A percentile compares a stretch with the other conserved stretches of the same genome.
phyloP scores from a whole-genome alignment of 2,888 invertebrate genomes.

The Epiblema foenella region DNA sequence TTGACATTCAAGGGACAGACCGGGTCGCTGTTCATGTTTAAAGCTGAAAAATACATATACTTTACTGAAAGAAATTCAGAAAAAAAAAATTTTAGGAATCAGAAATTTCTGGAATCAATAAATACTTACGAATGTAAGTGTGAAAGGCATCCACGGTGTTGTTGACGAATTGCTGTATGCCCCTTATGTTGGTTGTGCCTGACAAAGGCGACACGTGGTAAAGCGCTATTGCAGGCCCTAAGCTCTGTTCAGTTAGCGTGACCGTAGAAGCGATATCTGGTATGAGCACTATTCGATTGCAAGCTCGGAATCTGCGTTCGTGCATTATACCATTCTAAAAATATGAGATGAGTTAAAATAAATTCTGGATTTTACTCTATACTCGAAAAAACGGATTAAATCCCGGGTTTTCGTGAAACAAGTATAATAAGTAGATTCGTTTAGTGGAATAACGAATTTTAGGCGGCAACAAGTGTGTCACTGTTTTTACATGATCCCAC shows the following conservation, averaged over 20 bases:
- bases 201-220: conserved; percentile 66
- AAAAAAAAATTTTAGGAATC: background rate
- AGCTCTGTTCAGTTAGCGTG: conserved; percentile 75
- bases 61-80: background rate
- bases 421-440: too few species aligned
- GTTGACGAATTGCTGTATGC: conserved; percentile 71
- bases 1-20: conserved; percentile 61
- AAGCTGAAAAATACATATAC: conserved; percentile 52
- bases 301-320: conserved; percentile 77
- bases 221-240: conserved; percentile 47
- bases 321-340: conserved; percentile 49
- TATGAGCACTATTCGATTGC: conserved; percentile 83
- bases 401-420: too few species aligned
- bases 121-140: conserved; percentile 83
- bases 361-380: too few species aligned
- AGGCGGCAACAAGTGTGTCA: too few species aligned
- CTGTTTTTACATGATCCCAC: too few species aligned
- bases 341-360: background rate
- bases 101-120: background rate
- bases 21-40: conserved; percentile 68
- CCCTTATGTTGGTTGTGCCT: conserved; percentile 72
- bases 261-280: conserved; percentile 70
- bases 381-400: too few species aligned
- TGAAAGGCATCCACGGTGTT: conserved; percentile 74
- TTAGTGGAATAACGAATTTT: too few species aligned